Evolutionary conservation across 2,888 invertebrate species (phyloP), one percentile per base, ranked within the genome.

Genomic region (Chrysodeixis includens): DNA sequence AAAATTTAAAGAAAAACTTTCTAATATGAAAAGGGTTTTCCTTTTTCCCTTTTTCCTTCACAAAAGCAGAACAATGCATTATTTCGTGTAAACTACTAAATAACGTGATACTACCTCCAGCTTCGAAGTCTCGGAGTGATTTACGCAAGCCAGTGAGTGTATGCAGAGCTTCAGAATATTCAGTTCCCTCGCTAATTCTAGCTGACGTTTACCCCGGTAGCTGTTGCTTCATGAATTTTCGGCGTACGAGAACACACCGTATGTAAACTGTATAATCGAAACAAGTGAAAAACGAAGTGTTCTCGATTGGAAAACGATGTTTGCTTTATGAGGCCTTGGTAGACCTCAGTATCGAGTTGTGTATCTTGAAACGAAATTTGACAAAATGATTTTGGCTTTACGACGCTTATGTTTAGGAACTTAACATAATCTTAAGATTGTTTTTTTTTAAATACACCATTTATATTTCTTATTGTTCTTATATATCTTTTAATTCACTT

Each of bases 131-230:
- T 20, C 46, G 46, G 20, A 20, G 46, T 18, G 46, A 49, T 20
- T 49, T 49, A 49, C 46, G 16, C 46, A 46, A 46, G 18, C 46
- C 16, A 18, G 46, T 46, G 46, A 46, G 46, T 18, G 46, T 46
- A 20, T 18, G 46, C 46, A 18, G 18, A 18, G 20, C 18, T 49
- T 18, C 18, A 49, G 20, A 49, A 49, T 49, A 49, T 49, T 49
- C 46, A 18, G 20, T 18, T 20, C 46, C 20, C 46, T 10, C 5
- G 14, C 46, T 18, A 20, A 49, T 49, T 49, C 46, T 8, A 20
- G 46, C 18, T 49, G 46, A 49, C 46, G 18, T 49, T 49, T 49
- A 18, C 18, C 10, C 20, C 7, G 46, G 20, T 16, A 49, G 46
- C 46, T 20, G 9, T 20, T 49, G 46, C 46, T 49, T 49, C 46